phyloP scores from a whole-genome alignment of 2,888 invertebrate genomes.

The Xestoiulus laeticollis region DNA sequence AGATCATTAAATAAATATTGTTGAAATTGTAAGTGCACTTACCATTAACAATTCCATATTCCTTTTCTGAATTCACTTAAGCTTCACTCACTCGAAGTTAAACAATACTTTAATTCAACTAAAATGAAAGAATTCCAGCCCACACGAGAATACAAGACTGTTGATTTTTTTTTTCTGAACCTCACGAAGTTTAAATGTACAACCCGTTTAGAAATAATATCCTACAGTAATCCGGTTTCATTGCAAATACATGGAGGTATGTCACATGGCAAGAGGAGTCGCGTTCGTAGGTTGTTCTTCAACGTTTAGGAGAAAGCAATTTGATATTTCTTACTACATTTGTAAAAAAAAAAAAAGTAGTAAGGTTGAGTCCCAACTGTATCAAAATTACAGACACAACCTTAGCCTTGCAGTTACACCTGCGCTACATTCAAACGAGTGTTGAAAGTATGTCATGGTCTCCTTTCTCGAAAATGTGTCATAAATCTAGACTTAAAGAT shows the following conservation, averaged over 20 bases:
- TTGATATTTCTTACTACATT: not conserved
- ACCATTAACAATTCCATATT: not conserved
- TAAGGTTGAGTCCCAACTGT: not conserved
- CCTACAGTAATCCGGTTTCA: not conserved
- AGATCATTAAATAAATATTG: not conserved
- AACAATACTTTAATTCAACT: not conserved
- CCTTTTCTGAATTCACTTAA: not conserved
- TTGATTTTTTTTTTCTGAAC: conserved; percentile 25
- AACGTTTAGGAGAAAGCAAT: not conserved
- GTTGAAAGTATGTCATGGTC: conserved; percentile 35
- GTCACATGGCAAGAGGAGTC: not conserved
- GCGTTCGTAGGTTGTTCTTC: not conserved
- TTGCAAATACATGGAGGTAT: not conserved
- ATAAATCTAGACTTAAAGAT: not conserved
- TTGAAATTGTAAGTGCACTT: not conserved
- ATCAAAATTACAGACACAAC: not conserved
- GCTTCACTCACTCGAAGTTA: not conserved
- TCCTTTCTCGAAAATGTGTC: conserved; percentile 13
- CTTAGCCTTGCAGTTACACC: conserved; percentile 29
- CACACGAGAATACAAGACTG: not conserved
- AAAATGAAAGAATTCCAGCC: not conserved
- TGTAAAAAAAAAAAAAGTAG: not conserved
- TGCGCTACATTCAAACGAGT: conserved; percentile 14
- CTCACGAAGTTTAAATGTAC: conserved; percentile 7
- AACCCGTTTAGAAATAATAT: not conserved